phyloP scores from a whole-genome alignment of 2,888 invertebrate genomes.

The Catocala nupta region DNA sequence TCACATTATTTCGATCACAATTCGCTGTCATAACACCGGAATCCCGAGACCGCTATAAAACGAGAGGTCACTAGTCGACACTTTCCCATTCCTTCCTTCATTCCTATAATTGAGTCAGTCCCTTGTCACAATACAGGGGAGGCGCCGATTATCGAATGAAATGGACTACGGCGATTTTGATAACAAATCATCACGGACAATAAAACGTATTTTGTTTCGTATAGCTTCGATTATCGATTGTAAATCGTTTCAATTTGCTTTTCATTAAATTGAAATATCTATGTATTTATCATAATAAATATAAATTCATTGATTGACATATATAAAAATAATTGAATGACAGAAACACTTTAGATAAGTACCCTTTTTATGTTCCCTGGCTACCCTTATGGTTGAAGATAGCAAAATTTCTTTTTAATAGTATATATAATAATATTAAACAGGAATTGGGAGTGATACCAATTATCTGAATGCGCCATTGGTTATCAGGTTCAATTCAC shows the following conservation, averaged over 20 bases:
- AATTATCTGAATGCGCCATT: no score
- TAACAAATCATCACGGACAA: constrained; percentile 44
- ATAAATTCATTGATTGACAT: no score
- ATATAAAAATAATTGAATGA: no score
- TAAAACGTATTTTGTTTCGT: constrained; percentile 39
- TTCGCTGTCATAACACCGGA: constrained; percentile 24
- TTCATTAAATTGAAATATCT: neutral
- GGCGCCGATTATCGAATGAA: constrained; percentile 41
- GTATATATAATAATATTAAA: no score
- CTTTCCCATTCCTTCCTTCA: constrained; percentile 28
- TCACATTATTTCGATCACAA: constrained; percentile 40
- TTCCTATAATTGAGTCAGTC: constrained; percentile 46
- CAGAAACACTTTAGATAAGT: no score
- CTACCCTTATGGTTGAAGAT: no score
- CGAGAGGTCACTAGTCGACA: constrained; percentile 41
- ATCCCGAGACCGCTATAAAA: constrained; percentile 43
- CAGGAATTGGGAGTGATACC: no score
- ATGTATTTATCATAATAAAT: no score
- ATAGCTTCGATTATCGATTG: constrained; percentile 38
- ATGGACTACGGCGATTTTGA: constrained; percentile 34
- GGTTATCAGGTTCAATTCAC: no score
- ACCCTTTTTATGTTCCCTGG: no score
- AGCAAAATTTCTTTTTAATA: no score
- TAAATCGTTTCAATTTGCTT: constrained; percentile 11
- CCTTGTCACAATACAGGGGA: constrained; percentile 34